Conservation (phyloP, 2,113 vertebrate genomes). For the Fulmarus glacialis region DNA sequence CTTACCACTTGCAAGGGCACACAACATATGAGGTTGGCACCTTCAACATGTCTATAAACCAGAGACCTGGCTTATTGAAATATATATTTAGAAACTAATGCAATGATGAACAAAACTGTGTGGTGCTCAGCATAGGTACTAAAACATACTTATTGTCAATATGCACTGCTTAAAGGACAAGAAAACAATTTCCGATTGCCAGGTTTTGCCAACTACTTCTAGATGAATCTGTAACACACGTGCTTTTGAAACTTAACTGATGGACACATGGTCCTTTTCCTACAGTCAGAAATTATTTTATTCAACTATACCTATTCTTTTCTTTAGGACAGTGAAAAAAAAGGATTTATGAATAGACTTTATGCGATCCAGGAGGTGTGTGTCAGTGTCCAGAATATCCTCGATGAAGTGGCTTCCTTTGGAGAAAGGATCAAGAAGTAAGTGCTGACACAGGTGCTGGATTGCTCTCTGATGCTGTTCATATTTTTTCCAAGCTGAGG, state of each 20-base stretch:
- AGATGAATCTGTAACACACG: neutral
- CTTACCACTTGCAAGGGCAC: neutral
- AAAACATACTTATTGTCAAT: neutral
- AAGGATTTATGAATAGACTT: constrained; percentile 97
- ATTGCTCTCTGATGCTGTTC: neutral
- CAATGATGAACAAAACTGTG: neutral
- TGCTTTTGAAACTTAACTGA: neutral
- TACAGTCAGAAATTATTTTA: neutral
- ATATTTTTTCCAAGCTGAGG: neutral
- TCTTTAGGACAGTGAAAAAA: constrained; percentile 93
- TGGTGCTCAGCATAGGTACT: neutral
- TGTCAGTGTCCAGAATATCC: constrained; percentile 93
- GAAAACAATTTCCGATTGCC: neutral
- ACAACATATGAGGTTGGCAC: neutral
- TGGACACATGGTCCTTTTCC: neutral
- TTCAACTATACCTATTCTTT: neutral
- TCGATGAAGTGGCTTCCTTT: constrained; percentile 95
- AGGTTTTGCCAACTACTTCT: neutral
- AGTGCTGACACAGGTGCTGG: constrained; percentile 65
- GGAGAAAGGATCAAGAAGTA: constrained; percentile 98
- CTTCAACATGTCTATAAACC: neutral
- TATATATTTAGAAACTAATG: neutral
- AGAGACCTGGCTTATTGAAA: neutral
- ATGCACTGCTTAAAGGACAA: neutral
- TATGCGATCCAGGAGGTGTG: constrained; percentile 99